Evolutionary conservation across 2,888 invertebrate genomes (phyloP).

Genomic region (Hydriomena furcata): DNA sequence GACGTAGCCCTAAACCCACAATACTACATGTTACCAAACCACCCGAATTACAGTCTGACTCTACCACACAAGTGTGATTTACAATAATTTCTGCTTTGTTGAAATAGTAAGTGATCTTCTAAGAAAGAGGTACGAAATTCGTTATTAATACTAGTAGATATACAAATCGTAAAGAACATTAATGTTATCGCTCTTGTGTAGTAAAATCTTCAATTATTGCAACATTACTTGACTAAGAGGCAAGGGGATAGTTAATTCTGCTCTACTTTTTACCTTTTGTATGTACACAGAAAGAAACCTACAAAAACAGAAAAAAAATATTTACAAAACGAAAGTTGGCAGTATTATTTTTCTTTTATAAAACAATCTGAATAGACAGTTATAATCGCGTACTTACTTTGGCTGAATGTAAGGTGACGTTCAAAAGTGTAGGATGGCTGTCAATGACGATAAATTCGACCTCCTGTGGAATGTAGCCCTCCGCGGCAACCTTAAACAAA

Average conservation of each 20-base stretch:
- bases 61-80: constrained; percentile 13
- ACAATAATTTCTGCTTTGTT: no score
- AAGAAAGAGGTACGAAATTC: no score
- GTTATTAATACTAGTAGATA: no score
- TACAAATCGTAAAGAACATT: neutral
- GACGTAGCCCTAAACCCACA: constrained; percentile 57
- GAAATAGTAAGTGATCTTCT: neutral
- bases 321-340: constrained; percentile 15
- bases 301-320: constrained; percentile 26
- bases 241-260: constrained; percentile 11
- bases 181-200: constrained; percentile 11
- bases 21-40: constrained; percentile 46
- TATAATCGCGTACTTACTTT: constrained; percentile 90
- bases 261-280: constrained; percentile 25
- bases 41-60: constrained; percentile 5
- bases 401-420: constrained; percentile 90
- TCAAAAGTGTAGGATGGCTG: constrained; percentile 92
- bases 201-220: constrained; percentile 20
- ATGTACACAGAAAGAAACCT: constrained; percentile 32
- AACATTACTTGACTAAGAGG: constrained; percentile 14
- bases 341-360: neutral
- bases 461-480: constrained; percentile 92
- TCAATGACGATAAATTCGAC: constrained; percentile 94
- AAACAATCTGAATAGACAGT: neutral
- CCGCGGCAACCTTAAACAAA: constrained; percentile 88